Evolutionary conservation across 2,113 vertebrate genomes (phyloP).

Genomic region (Capreolus pygargus): DNA sequence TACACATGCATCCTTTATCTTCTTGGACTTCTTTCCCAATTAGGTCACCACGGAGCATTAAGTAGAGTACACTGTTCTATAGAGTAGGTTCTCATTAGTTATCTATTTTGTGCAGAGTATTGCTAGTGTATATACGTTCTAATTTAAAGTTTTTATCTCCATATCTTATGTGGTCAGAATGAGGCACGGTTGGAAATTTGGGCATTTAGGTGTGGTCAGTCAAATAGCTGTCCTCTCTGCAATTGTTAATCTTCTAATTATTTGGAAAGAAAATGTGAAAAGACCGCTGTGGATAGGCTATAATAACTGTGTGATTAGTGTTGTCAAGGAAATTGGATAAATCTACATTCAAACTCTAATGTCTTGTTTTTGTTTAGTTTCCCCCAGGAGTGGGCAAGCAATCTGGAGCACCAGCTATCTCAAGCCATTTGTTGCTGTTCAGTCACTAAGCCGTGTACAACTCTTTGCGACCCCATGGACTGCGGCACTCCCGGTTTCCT

Average conservation of each 20-base stretch:
- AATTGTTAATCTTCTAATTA: neutral
- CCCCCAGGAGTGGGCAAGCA: neutral
- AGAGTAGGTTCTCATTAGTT: neutral
- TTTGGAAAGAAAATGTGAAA: neutral
- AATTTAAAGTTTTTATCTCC: neutral
- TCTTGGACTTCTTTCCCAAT: neutral
- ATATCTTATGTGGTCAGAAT: neutral
- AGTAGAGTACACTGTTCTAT: neutral
- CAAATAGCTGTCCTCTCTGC: neutral
- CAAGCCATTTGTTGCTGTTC: neutral
- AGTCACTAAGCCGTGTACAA: neutral
- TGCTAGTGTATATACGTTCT: neutral
- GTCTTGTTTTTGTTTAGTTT: neutral
- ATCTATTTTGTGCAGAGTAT: neutral
- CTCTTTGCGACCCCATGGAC: neutral
- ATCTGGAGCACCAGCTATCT: neutral
- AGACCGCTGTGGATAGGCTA: neutral
- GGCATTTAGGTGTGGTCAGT: neutral
- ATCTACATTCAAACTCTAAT: neutral
- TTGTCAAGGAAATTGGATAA: neutral
- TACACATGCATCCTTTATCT: neutral
- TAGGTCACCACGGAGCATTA: neutral
- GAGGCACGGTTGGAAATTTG: neutral
- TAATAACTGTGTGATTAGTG: neutral
- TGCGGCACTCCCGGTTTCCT: neutral